Base-by-base conservation (phyloP, 2,797 vertebrate species). In the Aeoliscus strigatus region DNA sequence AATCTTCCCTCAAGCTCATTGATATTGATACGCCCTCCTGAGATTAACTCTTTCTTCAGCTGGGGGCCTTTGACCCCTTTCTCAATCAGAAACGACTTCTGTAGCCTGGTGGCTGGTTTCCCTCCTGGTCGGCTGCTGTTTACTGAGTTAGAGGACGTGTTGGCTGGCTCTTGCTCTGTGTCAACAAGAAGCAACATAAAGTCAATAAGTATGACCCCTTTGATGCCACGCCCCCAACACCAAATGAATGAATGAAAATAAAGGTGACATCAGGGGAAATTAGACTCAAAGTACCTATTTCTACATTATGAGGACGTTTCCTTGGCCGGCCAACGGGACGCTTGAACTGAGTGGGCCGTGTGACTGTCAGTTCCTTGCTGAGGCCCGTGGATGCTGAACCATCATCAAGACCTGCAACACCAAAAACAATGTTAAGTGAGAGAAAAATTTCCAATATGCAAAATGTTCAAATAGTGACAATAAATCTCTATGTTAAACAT, bases 341-440 rank as follows among this genome's bases (percentile, higher is more conserved):
- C 36, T 75, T 84, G 6, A 27, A 65, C 56, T 39, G 48, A 44
- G 85, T 75, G 65, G 76, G 84, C 44, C 82, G 88, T 65, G 86
- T 73, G 61, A 79, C 79, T 62, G 81, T 82, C 72, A 90, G 44
- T 47, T 91, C 89, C 69, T 84, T 85, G 58, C 84, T 80, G 35
- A 86, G 83, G 55, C 74, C 84, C 74, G 87, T 73, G 70, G 90
- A 85, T 79, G 85, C 77, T 70, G 91, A 83, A 72, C 86, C 89
- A 73, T 87, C 90, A 67, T 87, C 83, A 60, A 89, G 83, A 82
- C 78, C 91, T 87, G 83, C 74, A 81, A 87, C 36, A 47, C 30
- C 14, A 45, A 37, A 34, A 60, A 41, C 10, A 1, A 45, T 45
- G 28, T 11, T 18, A 2, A 39, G 5, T 1, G n/a, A 14, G 11